Evolutionary conservation across 2,797 vertebrate genomes (phyloP).

Genomic region (Discoglossus pictus): DNA sequence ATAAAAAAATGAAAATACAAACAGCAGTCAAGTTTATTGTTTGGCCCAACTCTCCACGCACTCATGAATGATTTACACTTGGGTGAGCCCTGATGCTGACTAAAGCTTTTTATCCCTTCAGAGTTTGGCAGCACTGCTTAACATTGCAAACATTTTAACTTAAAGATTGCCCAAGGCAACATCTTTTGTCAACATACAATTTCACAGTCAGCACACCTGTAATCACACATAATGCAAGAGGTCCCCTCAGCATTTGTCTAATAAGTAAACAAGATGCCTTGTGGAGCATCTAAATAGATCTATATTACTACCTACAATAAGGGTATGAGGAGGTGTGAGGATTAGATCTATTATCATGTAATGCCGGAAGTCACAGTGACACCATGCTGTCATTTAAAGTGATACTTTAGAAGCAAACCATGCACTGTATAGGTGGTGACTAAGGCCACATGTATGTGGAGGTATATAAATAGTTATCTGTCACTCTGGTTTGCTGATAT

Average conservation of each 20-base stretch:
- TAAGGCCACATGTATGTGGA: too few relatives aligned
- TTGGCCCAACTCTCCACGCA: slow-evolving; percentile 26
- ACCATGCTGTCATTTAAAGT: too few relatives aligned
- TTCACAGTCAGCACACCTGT: slow-evolving; percentile 40
- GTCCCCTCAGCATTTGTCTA: slow-evolving; percentile 21
- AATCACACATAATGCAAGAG: slow-evolving; percentile 23
- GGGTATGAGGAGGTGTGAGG: too few relatives aligned
- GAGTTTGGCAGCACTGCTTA: slow-evolving; percentile 21
- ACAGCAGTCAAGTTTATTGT: slow-evolving; percentile 31
- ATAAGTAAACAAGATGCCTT: slow-evolving; percentile 24
- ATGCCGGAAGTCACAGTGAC: too few relatives aligned
- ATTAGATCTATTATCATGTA: too few relatives aligned
- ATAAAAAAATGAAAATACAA: slow-evolving; percentile 36
- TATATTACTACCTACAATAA: neutral
- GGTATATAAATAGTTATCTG: too few relatives aligned
- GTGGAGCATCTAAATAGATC: neutral
- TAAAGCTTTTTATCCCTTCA: slow-evolving; percentile 24
- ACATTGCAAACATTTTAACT: slow-evolving; percentile 42
- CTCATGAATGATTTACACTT: slow-evolving; percentile 43
- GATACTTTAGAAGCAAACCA: too few relatives aligned
- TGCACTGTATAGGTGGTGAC: too few relatives aligned
- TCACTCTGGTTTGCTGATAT: too few relatives aligned
- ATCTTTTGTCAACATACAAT: slow-evolving; percentile 39
- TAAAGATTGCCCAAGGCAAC: slow-evolving; percentile 32
- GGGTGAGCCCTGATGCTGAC: slow-evolving; percentile 43